Evolutionary conservation across 2,888 invertebrate species (phyloP), one percentile per base, ranked within the genome.

Genomic region (Sarcophaga caerulescens): DNA sequence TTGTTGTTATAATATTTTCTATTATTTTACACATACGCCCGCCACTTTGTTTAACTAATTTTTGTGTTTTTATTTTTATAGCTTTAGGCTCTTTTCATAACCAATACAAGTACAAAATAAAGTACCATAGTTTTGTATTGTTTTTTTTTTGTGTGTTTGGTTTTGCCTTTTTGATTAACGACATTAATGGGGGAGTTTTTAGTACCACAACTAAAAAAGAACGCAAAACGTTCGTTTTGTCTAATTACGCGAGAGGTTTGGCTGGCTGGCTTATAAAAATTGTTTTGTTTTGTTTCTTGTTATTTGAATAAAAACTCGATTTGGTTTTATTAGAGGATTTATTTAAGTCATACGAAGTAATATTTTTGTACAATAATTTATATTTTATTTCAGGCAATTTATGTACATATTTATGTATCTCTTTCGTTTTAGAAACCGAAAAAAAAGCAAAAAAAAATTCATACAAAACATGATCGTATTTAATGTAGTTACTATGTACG

Each of bases 171-270:
- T 57, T 73, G 59, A 73, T 73, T 73, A 60, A 60, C 59, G 71
- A 60, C 21, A 11, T 44, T 70, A 57, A 25, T 60, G 71, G 35
- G 71, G 71, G 71, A 73, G 44, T 73, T 73, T 60, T 52, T 21
- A 60, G 71, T 60, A 60, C 44, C 12, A 60, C 52, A 52, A 52
- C 17, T 52, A 52, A 52, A 52, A 35, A 10, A 10, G 8, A 35
- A 60, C 71, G 21, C 21, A 73, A 35, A 19, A 11, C 44, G 35
- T 52, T 70, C 57, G 57, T 60, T 60, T 77, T 77, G 59, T 60
- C 68, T 23, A 66, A 66, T 76, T 68, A 76, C 35, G 35, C 0
- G 23, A 45, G 44, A 10, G 76, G 59, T 66, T 68, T 59, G 59
- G 21, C 77, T 44, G 17, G 5, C 12, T 4, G 52, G 17, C 12